These are phyloP conservation scores for Adelphocoris suturalis DNA, from an alignment of 2,888 invertebrate genomes.

Conservation along the genomic window DNA sequence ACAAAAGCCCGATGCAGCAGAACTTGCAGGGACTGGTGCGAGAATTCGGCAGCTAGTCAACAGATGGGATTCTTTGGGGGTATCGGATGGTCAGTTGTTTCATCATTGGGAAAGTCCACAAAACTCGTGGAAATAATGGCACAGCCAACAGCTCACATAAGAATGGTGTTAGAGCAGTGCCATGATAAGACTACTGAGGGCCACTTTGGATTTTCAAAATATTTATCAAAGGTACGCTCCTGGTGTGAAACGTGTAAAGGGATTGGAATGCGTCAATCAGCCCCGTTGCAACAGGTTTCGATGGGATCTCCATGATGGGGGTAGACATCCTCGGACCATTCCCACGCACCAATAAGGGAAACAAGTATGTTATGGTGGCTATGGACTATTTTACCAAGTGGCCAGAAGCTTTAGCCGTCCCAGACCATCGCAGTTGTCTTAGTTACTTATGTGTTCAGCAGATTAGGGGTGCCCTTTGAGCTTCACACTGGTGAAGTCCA, in stretches of 20 bases:
- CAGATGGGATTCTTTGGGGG: neutral
- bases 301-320: slow-evolving; percentile 1
- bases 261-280: neutral
- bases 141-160: neutral
- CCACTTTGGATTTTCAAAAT: neutral
- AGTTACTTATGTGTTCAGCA: neutral
- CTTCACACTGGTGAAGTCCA: neutral
- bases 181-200: neutral
- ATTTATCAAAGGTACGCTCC: neutral
- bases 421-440: neutral
- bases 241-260: neutral
- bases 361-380: slow-evolving; percentile 12
- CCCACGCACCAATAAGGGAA: neutral
- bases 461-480: neutral
- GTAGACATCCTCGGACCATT: slow-evolving; percentile 5
- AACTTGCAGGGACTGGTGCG: too few relatives aligned
- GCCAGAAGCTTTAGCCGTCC: neutral
- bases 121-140: neutral
- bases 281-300: neutral
- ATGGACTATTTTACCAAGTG: slow-evolving; percentile 26
- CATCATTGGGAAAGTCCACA: neutral
- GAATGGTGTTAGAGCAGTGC: neutral
- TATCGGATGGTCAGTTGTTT: neutral
- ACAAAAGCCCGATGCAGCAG: too few relatives aligned
- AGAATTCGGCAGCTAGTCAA: too few relatives aligned